Evolutionary conservation across 1,140 invertebrate species (phyloP).

Genomic region (Aphelenchoides fujianensis): DNA sequence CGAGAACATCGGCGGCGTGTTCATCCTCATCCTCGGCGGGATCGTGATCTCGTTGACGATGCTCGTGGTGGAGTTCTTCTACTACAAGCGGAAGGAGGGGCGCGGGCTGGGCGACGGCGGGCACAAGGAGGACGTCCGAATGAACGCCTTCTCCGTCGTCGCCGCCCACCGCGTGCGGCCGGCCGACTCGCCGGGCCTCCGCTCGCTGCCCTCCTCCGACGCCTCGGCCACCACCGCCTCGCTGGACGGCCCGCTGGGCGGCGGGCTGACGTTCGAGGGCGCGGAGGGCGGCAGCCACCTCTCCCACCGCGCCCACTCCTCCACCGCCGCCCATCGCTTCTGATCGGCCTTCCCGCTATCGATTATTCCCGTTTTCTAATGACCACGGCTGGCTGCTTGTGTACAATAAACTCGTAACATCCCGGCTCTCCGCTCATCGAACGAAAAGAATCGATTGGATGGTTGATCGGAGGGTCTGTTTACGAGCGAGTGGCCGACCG

Average conservation of each 20-base stretch:
- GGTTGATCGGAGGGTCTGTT: too few relatives aligned
- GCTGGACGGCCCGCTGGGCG: background rate
- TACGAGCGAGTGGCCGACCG: too few relatives aligned
- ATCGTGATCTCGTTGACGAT: constrained; percentile 85
- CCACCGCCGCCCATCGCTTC: background rate
- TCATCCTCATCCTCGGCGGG: constrained; percentile 90
- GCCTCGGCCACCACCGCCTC: background rate
- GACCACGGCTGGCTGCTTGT: too few relatives aligned
- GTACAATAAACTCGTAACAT: too few relatives aligned
- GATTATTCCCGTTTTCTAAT: too few relatives aligned
- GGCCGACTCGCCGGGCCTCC: background rate
- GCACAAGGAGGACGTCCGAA: constrained; percentile 12
- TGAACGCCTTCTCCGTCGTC: background rate
- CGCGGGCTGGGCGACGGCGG: background rate
- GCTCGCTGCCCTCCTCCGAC: background rate
- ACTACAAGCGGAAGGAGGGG: constrained; percentile 68
- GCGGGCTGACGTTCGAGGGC: too few relatives aligned
- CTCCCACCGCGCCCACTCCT: background rate
- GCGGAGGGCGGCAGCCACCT: background rate
- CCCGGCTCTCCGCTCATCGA: too few relatives aligned
- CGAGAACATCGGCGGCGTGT: constrained; percentile 92
- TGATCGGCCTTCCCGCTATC: too few relatives aligned
- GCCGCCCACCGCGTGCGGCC: background rate
- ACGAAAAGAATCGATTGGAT: too few relatives aligned
- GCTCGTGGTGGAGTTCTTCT: constrained; percentile 89